phyloP scores from a whole-genome alignment of 2,113 vertebrate genomes.

The Psittacus erithacus region DNA sequence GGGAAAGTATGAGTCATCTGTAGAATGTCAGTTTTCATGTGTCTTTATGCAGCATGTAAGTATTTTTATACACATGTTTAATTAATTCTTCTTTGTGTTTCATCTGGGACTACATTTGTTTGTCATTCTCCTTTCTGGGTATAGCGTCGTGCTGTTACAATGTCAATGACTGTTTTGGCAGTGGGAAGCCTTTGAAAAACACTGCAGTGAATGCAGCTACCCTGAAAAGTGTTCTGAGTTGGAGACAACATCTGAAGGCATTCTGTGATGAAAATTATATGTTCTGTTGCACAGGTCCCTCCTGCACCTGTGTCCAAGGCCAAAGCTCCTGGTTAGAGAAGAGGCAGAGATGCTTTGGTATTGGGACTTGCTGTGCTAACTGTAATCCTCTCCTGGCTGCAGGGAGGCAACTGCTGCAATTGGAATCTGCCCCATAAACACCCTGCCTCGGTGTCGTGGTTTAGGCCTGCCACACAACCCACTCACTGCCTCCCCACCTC shows the following conservation, averaged over 20 bases:
- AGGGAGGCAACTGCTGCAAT: background rate
- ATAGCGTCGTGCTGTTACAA: rapidly evolving
- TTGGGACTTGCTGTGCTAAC: background rate
- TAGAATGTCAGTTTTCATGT: slow-evolving; percentile 14
- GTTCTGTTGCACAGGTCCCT: background rate
- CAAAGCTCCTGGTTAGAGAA: background rate
- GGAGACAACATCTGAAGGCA: background rate
- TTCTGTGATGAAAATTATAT: background rate
- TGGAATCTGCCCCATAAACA: background rate
- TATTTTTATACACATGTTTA: slow-evolving; percentile 33
- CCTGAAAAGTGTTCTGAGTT: background rate
- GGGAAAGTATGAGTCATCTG: slow-evolving; percentile 1
- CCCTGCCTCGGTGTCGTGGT: background rate
- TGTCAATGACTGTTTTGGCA: background rate
- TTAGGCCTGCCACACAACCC: no score
- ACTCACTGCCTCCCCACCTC: no score
- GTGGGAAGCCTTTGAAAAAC: background rate
- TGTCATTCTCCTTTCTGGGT: background rate
- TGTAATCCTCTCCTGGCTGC: background rate
- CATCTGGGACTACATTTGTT: background rate
- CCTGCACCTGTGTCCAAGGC: background rate
- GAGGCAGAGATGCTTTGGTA: background rate
- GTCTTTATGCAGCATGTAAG: background rate
- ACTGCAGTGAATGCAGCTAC: rapidly evolving
- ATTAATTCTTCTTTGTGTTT: slow-evolving; percentile 29